phyloP scores from a whole-genome alignment of 2,888 invertebrate species.

The Heliconius cydno region DNA sequence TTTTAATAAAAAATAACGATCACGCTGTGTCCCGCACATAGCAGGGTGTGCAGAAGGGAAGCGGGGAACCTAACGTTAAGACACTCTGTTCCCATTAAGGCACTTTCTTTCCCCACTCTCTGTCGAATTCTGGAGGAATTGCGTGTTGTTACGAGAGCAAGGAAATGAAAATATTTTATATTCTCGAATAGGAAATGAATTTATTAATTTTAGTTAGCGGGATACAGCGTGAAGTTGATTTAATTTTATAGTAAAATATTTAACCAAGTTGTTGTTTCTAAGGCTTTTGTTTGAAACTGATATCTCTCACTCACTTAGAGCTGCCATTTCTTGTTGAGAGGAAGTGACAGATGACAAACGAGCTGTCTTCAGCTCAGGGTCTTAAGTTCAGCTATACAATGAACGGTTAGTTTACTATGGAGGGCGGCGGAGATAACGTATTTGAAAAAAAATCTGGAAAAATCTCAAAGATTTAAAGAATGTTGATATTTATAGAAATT shows the following conservation, averaged over 20 bases:
- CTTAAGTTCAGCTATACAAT: constrained; percentile 19
- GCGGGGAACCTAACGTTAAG: not conserved
- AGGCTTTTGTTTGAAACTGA: constrained; percentile 7
- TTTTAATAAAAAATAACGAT: too few species aligned
- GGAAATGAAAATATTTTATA: too few species aligned
- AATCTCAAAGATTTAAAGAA: not conserved
- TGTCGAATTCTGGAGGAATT: too few species aligned
- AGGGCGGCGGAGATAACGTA: not conserved
- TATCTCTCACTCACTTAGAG: constrained; percentile 12
- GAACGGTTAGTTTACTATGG: constrained; percentile 6
- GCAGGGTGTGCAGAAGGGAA: not conserved
- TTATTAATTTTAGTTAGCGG: too few species aligned
- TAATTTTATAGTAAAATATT: not conserved
- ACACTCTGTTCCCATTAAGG: too few species aligned
- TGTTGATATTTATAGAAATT: not conserved
- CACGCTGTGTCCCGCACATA: too few species aligned
- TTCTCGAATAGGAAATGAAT: too few species aligned
- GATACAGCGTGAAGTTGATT: too few species aligned
- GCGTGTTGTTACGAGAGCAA: too few species aligned
- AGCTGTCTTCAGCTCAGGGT: constrained; percentile 14
- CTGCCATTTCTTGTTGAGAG: constrained; percentile 14
- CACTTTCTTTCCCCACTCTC: too few species aligned
- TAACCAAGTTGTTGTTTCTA: not conserved
- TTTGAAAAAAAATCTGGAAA: not conserved
- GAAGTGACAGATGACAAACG: constrained; percentile 22